Conservation (phyloP, 2,888 invertebrate species). For the Ichneumoninae sp. region DNA sequence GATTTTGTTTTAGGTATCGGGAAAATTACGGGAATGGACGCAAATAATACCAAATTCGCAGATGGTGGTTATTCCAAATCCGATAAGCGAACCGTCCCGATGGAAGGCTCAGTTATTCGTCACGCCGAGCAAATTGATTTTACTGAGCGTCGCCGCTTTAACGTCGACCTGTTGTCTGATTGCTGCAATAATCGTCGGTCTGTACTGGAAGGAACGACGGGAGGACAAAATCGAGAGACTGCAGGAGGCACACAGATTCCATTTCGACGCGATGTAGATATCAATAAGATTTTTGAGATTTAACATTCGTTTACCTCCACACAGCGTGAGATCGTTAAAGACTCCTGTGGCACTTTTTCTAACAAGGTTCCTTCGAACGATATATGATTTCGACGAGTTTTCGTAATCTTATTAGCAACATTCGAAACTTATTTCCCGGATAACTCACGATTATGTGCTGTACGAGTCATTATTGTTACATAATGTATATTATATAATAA, state of each 20-base stretch:
- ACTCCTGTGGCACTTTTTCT: constrained; percentile 3
- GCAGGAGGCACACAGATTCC: constrained; percentile 93
- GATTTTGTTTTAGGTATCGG: constrained; percentile 75
- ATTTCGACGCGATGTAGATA: constrained; percentile 93
- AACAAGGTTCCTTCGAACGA: background rate
- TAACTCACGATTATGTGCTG: background rate
- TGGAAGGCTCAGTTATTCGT: constrained; percentile 98
- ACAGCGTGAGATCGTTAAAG: constrained; percentile 3
- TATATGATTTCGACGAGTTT: constrained; percentile 17
- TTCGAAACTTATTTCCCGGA: background rate
- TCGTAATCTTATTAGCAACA: background rate
- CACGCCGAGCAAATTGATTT: constrained; percentile 96
- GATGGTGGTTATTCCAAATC: constrained; percentile 96
- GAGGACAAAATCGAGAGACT: constrained; percentile 92
- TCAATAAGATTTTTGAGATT: constrained; percentile 26
- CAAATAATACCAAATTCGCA: constrained; percentile 99
- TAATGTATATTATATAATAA: constrained; percentile 58
- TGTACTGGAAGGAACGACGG: constrained; percentile 95
- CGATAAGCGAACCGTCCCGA: constrained; percentile 89
- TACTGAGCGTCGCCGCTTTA: constrained; percentile 95
- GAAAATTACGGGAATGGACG: constrained; percentile 90
- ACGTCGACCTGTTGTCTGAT: constrained; percentile 94
- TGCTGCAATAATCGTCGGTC: constrained; percentile 92
- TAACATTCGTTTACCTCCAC: constrained; percentile 34
- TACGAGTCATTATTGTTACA: constrained; percentile 34